Base-by-base conservation (phyloP, 2,797 vertebrate genomes). In the Diplodus puntazzo region DNA sequence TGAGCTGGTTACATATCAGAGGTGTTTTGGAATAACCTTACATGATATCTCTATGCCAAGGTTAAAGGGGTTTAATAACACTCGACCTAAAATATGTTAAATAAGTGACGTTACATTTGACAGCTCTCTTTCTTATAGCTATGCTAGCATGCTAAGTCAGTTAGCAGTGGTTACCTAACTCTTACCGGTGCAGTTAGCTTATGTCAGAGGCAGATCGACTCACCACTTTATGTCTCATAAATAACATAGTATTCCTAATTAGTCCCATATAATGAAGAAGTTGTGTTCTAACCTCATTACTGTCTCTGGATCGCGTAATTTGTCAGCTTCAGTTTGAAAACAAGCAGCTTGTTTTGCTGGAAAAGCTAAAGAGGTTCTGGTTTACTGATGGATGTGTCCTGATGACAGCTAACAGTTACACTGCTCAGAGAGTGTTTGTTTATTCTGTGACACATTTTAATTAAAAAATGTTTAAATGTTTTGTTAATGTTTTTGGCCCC, bases 121-220 rank as follows among this genome's bases (percentile, higher is more conserved):
- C 70, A 55, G 54, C 7, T 66, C 2, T 59, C 12, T 54, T 4
- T 9, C 2, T 13, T 1, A 1, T 16, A 39, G 13, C 6, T 16
- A 17, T 11, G 46, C 60, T 81, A 60, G 57, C 80, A 34, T 0
- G 71, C 67, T 82, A 53, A 62, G 12, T 20, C 81, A 69, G 62
- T 57, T 80, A 73, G 83, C 77, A 39, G 1, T 8, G 13, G 63
- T 85, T 74, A 77, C 52, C 66, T 43, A 75, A 80, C 45, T 49
- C 5, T 1, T n/a, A 17, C 25, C 17, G 3, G n/a, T 11, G 17
- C 1, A 16, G 16, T 17, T n/a, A 50, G 18, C 8, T 62, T 18
- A 52, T 42, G 67, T 72, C 59, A 27, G 43, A 69, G 57, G 0
- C 1, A 64, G 48, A 43, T 27, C 3, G 7, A 1, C 23, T 50